Conservation (phyloP, 53 echinoderm and acorn worm genomes). For the Echinometra lucunter region DNA sequence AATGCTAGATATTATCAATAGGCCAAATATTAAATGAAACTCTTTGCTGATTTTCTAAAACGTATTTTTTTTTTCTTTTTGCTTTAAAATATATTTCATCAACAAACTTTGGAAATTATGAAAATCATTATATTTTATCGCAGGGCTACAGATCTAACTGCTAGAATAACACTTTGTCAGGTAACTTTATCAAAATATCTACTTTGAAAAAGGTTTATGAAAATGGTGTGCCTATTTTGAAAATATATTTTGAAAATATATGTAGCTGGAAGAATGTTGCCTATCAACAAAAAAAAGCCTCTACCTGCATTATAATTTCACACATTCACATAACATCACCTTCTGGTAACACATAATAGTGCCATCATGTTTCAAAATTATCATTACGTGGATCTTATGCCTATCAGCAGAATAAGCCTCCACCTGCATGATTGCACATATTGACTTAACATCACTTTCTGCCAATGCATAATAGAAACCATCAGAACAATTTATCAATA, state of each 20-base stretch:
- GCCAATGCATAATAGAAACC: too few species aligned
- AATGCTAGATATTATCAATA: too few species aligned
- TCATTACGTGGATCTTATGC: neutral
- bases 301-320: neutral
- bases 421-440: too few species aligned
- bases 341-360: neutral
- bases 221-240: neutral
- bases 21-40: too few species aligned
- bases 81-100: neutral
- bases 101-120: neutral
- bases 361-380: neutral
- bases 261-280: neutral
- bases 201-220: neutral
- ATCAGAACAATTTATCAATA: neutral
- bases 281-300: neutral
- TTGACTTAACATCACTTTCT: too few species aligned
- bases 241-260: neutral
- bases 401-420: too few species aligned
- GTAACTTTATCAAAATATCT: neutral
- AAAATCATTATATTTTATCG: neutral
- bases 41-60: neutral
- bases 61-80: too few species aligned
- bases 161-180: neutral
- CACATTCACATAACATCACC: neutral
- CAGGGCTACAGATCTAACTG: neutral